Evolutionary conservation across 35 echinoderm and acorn worm species (phyloP).

Genomic region (Antedon bifida): DNA sequence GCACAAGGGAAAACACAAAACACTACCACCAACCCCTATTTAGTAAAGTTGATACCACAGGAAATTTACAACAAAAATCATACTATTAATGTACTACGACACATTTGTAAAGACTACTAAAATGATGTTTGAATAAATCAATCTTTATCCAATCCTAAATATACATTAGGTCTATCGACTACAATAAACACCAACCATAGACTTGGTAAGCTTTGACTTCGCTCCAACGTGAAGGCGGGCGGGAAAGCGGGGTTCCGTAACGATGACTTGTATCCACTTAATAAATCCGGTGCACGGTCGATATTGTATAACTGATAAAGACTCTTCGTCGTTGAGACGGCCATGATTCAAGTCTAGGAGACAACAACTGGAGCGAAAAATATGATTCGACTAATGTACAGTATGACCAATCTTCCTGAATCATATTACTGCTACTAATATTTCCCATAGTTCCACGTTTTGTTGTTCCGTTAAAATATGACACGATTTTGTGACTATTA

Average conservation of each 20-base stretch:
- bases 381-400: not conserved
- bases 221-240: not conserved
- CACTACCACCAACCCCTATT: no score
- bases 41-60: no score
- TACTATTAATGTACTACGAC: no score
- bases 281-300: not conserved
- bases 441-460: not conserved
- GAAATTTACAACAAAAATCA: no score
- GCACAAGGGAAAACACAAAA: no score
- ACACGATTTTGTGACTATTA: not conserved
- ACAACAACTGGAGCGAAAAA: not conserved
- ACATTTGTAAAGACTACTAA: no score
- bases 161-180: no score
- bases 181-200: not conserved
- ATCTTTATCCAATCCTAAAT: no score
- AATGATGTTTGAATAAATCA: no score
- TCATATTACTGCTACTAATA: not conserved
- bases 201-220: not conserved
- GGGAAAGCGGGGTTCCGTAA: not conserved
- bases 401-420: not conserved
- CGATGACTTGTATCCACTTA: not conserved
- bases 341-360: not conserved
- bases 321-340: not conserved
- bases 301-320: not conserved
- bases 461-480: not conserved